These are phyloP conservation scores for Sebastes nivosus DNA, from an alignment of 2,797 vertebrate species.

Conservation along the genomic window DNA sequence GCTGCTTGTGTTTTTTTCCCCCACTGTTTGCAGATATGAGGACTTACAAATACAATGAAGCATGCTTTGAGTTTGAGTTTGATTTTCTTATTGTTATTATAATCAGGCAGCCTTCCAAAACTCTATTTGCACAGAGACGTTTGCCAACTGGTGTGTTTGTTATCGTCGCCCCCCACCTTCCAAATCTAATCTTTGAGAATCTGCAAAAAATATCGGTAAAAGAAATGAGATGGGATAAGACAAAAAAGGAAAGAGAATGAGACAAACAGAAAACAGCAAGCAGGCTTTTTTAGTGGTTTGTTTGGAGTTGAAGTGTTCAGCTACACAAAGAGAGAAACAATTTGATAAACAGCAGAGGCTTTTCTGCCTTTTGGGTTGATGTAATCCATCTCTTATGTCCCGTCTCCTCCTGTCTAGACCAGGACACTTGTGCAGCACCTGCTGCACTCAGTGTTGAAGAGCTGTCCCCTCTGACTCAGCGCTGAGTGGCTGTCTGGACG, in stretches of 20 bases:
- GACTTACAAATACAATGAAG: conserved; percentile 52
- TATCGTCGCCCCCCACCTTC: conserved; percentile 13
- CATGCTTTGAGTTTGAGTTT: conserved; percentile 39
- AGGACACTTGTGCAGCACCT: conserved; percentile 43
- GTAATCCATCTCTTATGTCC: conserved; percentile 36
- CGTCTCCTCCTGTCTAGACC: conserved; percentile 28
- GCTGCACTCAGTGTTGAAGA: conserved; percentile 20
- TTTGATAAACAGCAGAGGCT: conserved; percentile 16
- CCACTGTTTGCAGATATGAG: conserved; percentile 23
- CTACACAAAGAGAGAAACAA: conserved; percentile 19
- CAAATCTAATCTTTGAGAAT: conserved; percentile 49
- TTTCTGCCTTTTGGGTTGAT: conserved; percentile 21
- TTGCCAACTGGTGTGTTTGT: conserved; percentile 62
- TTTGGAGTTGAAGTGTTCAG: conserved; percentile 16
- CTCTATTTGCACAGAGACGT: conserved; percentile 42
- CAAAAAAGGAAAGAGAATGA: conserved; percentile 10
- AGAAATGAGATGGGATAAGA: conserved; percentile 31
- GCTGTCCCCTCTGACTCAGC: conserved; percentile 31
- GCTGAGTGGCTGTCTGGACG: conserved; percentile 40
- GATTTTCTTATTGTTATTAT: conserved; percentile 49
- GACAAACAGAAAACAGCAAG: conserved; percentile 19
- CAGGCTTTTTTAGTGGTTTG: conserved; percentile 2
- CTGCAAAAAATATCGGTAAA: conserved; percentile 30
- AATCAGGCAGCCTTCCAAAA: conserved; percentile 60
- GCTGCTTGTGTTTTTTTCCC: conserved; percentile 28